Evolutionary conservation across 2,888 invertebrate species (phyloP).

Genomic region (Andrena haemorrhoa): DNA sequence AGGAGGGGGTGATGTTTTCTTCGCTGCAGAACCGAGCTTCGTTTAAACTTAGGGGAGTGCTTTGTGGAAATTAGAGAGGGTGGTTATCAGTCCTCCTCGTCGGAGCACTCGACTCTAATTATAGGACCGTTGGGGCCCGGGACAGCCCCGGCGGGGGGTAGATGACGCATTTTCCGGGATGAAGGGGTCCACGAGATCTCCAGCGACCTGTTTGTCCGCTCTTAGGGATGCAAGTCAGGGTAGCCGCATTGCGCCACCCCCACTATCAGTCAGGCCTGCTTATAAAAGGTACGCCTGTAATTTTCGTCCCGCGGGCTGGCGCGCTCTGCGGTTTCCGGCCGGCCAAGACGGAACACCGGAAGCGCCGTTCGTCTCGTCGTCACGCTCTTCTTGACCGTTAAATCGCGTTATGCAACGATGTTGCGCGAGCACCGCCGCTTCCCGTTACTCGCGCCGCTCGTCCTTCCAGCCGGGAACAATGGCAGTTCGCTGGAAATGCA

Average conservation of each 20-base stretch:
- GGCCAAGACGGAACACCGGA: slow-evolving; percentile 38
- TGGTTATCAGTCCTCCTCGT: background rate
- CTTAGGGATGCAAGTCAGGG: slow-evolving; percentile 68
- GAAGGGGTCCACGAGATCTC: slow-evolving; percentile 33
- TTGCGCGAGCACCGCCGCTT: background rate
- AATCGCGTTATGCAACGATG: slow-evolving; percentile 47
- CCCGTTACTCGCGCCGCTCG: slow-evolving; percentile 1
- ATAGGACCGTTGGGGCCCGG: background rate
- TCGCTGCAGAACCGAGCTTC: background rate
- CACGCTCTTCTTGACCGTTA: slow-evolving; percentile 41
- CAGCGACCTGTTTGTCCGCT: slow-evolving; percentile 55
- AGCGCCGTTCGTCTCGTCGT: slow-evolving; percentile 19
- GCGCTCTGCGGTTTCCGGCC: slow-evolving; percentile 36
- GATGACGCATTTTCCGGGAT: background rate
- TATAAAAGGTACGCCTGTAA: slow-evolving; percentile 67
- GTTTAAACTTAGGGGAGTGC: background rate
- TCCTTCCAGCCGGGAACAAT: background rate
- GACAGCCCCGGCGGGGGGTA: too few relatives aligned
- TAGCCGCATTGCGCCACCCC: slow-evolving; percentile 73
- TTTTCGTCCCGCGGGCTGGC: slow-evolving; percentile 52
- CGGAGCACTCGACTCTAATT: background rate
- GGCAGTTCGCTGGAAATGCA: background rate
- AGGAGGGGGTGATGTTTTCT: background rate
- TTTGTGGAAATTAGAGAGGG: background rate
- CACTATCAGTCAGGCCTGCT: slow-evolving; percentile 65